Percentiles rank a stretch among this genome's conserved stretches.
Conservation (phyloP, 2,888 invertebrate genomes). For the Eledona agricola region DNA sequence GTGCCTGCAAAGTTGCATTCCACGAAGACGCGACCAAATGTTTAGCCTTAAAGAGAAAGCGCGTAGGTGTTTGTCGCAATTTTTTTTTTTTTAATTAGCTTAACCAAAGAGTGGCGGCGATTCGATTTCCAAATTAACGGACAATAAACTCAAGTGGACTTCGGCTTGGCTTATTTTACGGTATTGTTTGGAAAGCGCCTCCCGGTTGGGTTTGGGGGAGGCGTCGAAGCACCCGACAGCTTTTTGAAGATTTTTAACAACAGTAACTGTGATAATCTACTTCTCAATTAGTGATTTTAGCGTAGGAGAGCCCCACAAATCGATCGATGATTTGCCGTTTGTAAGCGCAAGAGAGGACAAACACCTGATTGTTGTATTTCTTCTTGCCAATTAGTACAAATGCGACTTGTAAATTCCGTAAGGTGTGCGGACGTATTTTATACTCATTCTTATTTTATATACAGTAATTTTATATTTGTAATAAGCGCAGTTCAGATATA, state of each 20-base stretch:
- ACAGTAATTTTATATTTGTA: slow-evolving; percentile 30
- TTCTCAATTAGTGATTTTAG: slow-evolving; percentile 33
- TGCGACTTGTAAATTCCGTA: slow-evolving; percentile 30
- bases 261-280: slow-evolving; percentile 37
- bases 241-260: no score
- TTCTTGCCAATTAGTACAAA: slow-evolving; percentile 39
- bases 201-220: not conserved
- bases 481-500: slow-evolving; percentile 27
- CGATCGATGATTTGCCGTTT: slow-evolving; percentile 11
- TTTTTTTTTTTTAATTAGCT: slow-evolving; percentile 16
- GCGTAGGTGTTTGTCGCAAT: slow-evolving; percentile 30
- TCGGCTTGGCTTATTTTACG: slow-evolving; percentile 3
- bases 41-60: slow-evolving; percentile 30
- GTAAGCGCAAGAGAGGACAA: slow-evolving; percentile 27
- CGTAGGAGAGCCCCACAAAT: slow-evolving; percentile 31
- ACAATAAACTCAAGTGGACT: no score
- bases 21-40: slow-evolving; percentile 32
- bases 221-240: slow-evolving; percentile 11
- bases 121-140: slow-evolving; percentile 1
- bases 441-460: slow-evolving; percentile 35
- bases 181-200: not conserved
- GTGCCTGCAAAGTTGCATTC: slow-evolving; percentile 34
- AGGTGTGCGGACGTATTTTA: slow-evolving; percentile 32
- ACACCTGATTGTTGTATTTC: slow-evolving; percentile 32
- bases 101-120: slow-evolving; percentile 24